Evolutionary conservation across 1,140 invertebrate species (phyloP), one percentile per base, ranked within the genome.

Genomic region (Pseudomyrmex pallidus): DNA sequence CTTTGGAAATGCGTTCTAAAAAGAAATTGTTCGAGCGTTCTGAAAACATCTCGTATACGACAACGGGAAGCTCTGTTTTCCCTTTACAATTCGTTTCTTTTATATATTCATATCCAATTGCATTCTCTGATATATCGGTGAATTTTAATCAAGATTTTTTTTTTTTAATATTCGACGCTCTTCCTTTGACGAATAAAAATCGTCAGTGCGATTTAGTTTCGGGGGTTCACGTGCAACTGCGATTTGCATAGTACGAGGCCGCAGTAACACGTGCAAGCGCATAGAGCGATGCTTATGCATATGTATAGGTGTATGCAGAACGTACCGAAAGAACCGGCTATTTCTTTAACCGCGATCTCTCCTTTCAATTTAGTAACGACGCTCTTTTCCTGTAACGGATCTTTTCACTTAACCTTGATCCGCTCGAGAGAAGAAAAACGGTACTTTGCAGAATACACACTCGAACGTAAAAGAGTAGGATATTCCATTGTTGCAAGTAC

Each of bases 181-280:
- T 62, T 74, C 59, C 35, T 68, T 20, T 2, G 44, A 8, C n/a
- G 44, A 48, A 74, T 82, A 25, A 62, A 78, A 80, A 57, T 64
- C 25, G 70, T 85, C 52, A 44, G 7, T 59, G n/a, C 59, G 70
- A 88, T 78, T 85, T 83, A 59, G 77, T 90, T 87, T 80, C 67
- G 15, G 67, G 35, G 68, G 67, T 82, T 54, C 73, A 78, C 73
- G 52, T 72, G 56, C 22, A 25, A 9, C 46, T 64, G 56, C 20
- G 83, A 90, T 91, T 90, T 91, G 85, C 89, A 91, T 88, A 87
- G 87, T 84, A 90, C 87, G 84, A 89, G 83, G 73, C 68, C 72
- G 52, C 82, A 22, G 73, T 82, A 87, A 90, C 89, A 87, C 83
- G 84, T 90, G 83, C 85, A 70, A 85, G 59, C 52, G 15, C 35